These are phyloP conservation scores for Rhinolophus sinicus DNA, from an alignment of 2,113 vertebrate genomes.

Conservation along the genomic window DNA sequence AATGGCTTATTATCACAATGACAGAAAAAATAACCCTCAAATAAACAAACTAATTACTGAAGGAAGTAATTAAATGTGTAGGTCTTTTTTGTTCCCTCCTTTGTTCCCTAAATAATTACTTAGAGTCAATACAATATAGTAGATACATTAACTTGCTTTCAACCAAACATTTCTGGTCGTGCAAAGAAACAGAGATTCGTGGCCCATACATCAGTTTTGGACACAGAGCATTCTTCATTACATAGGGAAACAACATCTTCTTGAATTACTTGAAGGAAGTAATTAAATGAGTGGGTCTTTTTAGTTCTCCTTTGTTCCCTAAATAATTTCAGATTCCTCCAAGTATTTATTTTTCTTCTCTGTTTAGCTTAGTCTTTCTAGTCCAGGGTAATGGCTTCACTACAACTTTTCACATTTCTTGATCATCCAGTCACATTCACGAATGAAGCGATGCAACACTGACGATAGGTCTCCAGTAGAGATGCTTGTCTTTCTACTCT, in stretches of 20 bases:
- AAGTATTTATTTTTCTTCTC: neutral
- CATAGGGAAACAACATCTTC: neutral
- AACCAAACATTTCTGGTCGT: neutral
- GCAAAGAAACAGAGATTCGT: neutral
- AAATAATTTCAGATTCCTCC: neutral
- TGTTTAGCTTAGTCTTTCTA: neutral
- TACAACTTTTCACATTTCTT: no score
- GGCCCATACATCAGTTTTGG: neutral
- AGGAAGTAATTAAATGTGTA: no score
- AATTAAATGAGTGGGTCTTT: neutral
- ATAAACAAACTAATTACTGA: neutral
- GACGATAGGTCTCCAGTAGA: neutral
- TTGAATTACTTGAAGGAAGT: neutral
- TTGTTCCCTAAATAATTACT: no score
- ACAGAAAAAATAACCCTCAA: neutral
- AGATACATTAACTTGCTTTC: neutral
- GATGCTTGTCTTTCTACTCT: neutral
- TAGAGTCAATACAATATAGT: neutral
- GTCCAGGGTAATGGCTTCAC: neutral
- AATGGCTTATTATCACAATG: neutral
- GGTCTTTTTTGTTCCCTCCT: no score
- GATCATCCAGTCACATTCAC: neutral
- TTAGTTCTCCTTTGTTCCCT: neutral
- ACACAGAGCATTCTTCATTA: neutral
- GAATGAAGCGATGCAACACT: neutral